Evolutionary conservation across 2,797 vertebrate genomes (phyloP).

Genomic region (Clarias platycephalus): DNA sequence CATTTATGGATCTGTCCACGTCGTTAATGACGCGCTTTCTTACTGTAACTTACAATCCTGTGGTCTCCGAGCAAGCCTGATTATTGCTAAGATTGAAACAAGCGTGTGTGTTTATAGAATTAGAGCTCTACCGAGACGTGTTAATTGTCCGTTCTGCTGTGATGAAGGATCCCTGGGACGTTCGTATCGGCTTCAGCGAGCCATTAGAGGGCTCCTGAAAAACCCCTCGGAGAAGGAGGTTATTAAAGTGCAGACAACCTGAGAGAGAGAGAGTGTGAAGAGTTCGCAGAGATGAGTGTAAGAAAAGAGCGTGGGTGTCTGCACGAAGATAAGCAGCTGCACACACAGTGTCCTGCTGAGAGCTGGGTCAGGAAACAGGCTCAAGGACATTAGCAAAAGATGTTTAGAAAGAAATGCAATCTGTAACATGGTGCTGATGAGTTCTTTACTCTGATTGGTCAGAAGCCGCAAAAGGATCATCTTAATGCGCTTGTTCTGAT

Average conservation of each 20-base stretch:
- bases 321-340: neutral
- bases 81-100: slow-evolving; percentile 12
- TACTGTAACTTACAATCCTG: slow-evolving; percentile 39
- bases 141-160: slow-evolving; percentile 43
- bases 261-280: slow-evolving; percentile 5
- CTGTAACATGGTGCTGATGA: neutral
- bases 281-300: slow-evolving; percentile 13
- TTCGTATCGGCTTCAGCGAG: slow-evolving; percentile 20
- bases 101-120: slow-evolving; percentile 3
- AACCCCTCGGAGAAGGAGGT: slow-evolving; percentile 3
- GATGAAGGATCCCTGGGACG: slow-evolving; percentile 23
- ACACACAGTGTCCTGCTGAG: slow-evolving; percentile 25
- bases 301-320: slow-evolving; percentile 12
- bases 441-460: neutral
- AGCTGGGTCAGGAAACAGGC: neutral
- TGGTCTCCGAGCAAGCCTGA: slow-evolving; percentile 14
- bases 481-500: neutral
- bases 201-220: slow-evolving; percentile 34
- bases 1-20: slow-evolving; percentile 23
- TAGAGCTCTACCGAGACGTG: slow-evolving; percentile 10
- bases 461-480: neutral
- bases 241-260: slow-evolving; percentile 35
- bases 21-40: slow-evolving; percentile 34
- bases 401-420: neutral
- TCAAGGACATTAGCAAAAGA: neutral